Base-by-base conservation (phyloP, 2,113 vertebrate genomes). In the Thunnus maccoyii region DNA sequence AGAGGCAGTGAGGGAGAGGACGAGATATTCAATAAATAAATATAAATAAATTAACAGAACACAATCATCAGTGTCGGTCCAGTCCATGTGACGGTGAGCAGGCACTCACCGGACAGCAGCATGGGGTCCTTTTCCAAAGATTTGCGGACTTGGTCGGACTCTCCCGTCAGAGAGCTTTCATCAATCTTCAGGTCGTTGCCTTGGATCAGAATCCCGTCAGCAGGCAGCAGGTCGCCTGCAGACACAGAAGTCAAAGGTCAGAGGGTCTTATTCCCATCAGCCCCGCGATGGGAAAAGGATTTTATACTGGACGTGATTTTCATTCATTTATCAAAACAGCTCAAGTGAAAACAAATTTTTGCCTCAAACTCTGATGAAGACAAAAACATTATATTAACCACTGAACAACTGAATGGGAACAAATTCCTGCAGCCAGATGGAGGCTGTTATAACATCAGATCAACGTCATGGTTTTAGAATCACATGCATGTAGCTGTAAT, bases 171-270 rank as follows among this genome's bases (percentile, higher is more conserved):
- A 0, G 98, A 97, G 89, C 98, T 99, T 93, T 99, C 98, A 0
- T 99, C 98, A 16, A 99, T 99, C 91, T 99, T 99, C 89, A 99
- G 94, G 90, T 99, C 98, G 3, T 99, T 99, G 30, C 97, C 98
- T 85, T 99, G 98, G 87, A 99, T 98, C 87, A 99, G 93, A 86
- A 99, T 93, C 5, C 98, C 98, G 0, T 99, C 98, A 0, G 98
- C 93, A 4, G 98, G 98, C 78, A 99, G 93, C 68, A 99, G 95
- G 92, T 99, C 98, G 71, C 98, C 98, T 99, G 82, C 78, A 78
- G 71, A 16, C 5, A 51, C 20, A 60, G 15, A 78, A 5, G 44
- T 63, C 41, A 79, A 15, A 81, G 7, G 46, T 85, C 27, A 82
- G 12, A 46, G 12, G 20, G 56, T 32, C 16, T 46, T 27, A 4